phyloP scores from a whole-genome alignment of 2,797 vertebrate genomes.

The Myotis daubentonii region DNA sequence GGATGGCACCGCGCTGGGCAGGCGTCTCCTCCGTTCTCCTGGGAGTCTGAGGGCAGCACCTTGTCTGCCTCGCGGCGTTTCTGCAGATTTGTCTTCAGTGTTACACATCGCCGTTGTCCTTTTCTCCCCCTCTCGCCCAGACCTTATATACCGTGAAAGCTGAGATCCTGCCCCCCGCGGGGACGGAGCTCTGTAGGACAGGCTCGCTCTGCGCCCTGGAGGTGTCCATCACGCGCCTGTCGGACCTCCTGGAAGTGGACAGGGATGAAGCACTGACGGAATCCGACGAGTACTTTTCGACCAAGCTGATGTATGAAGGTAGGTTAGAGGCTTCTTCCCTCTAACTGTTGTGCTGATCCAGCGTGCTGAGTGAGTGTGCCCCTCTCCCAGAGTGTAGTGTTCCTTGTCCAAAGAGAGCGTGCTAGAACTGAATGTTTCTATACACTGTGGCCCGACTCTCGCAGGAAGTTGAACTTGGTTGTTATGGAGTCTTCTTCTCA shows the following conservation, averaged over 20 bases:
- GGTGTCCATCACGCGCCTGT: constrained; percentile 93
- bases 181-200: constrained; percentile 91
- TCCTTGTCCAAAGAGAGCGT: background rate
- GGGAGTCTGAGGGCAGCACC: background rate
- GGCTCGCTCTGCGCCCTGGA: constrained; percentile 94
- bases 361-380: rapidly evolving
- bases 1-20: background rate
- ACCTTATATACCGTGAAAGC: constrained; percentile 93
- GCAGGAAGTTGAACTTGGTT: background rate
- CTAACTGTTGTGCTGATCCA: background rate
- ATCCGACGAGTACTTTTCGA: constrained; percentile 89
- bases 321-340: background rate
- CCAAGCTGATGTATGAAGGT: constrained; percentile 98
- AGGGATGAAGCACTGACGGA: constrained; percentile 91
- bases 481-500: background rate
- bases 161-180: constrained; percentile 90
- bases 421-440: background rate
- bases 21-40: background rate
- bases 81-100: too few relatives aligned
- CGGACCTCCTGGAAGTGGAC: constrained; percentile 90
- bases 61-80: rapidly evolving
- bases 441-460: background rate
- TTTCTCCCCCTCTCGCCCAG: constrained; percentile 83
- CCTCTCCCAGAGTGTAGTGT: background rate
- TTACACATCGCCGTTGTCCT: background rate